These are phyloP conservation scores for Macquaria australasica DNA, from an alignment of 2,113 vertebrate genomes.

Conservation along the genomic window DNA sequence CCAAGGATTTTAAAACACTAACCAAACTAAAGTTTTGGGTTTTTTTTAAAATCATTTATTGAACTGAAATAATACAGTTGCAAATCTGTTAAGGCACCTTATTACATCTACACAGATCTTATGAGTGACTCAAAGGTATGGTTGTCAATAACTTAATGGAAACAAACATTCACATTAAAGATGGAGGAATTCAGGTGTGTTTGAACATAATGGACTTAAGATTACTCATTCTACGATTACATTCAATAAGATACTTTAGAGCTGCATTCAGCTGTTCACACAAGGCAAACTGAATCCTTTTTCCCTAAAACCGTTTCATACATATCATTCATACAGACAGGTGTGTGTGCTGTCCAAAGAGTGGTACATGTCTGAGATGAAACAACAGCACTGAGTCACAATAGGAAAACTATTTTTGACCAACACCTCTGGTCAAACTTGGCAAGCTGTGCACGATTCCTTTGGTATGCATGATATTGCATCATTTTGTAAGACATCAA, in stretches of 20 bases:
- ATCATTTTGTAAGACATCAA: constrained; percentile 44
- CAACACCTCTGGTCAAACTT: constrained; percentile 37
- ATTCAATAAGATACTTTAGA: constrained; percentile 34
- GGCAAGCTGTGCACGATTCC: constrained; percentile 41
- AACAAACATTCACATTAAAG: constrained; percentile 39
- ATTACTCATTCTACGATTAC: constrained; percentile 17
- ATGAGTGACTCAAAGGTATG: constrained; percentile 26
- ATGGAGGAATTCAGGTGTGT: not conserved
- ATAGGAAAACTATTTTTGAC: not conserved
- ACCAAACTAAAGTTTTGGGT: not conserved
- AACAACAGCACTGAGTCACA: constrained; percentile 21
- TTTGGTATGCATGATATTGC: constrained; percentile 65
- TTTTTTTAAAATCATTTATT: constrained; percentile 61
- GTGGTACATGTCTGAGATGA: constrained; percentile 7
- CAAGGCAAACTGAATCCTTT: not conserved
- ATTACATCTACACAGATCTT: constrained; percentile 44
- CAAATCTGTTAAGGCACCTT: constrained; percentile 69
- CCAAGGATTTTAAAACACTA: not conserved
- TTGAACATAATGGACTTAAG: not conserved
- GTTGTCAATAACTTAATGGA: constrained; percentile 59
- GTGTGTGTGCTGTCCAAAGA: not conserved
- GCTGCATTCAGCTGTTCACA: constrained; percentile 2
- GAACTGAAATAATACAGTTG: constrained; percentile 52
- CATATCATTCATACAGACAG: constrained; percentile 8
- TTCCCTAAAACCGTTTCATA: not conserved